phyloP scores from a whole-genome alignment of 2,113 vertebrate genomes.

The Hoplias malabaricus region DNA sequence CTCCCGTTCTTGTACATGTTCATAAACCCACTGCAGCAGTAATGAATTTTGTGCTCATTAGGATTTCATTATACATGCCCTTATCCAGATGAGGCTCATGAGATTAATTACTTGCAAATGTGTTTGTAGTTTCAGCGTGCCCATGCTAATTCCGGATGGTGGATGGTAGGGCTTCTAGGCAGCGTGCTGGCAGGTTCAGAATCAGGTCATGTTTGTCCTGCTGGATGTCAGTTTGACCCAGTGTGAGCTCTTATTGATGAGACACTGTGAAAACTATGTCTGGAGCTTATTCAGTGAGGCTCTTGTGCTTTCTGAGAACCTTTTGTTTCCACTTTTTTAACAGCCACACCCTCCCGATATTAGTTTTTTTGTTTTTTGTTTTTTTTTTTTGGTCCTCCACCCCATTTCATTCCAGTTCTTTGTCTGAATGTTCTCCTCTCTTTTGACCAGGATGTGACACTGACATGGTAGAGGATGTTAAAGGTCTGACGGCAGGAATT shows the following conservation, averaged over 20 bases:
- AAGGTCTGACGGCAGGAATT: conserved; percentile 88
- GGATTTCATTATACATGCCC: not conserved
- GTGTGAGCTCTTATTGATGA: not conserved
- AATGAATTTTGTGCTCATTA: not conserved
- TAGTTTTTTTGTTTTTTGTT: not conserved
- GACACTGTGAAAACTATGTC: not conserved
- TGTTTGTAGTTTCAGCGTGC: not conserved
- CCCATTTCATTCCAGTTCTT: not conserved
- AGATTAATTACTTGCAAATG: not conserved
- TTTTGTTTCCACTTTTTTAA: not conserved
- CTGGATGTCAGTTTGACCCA: not conserved
- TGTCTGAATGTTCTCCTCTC: not conserved
- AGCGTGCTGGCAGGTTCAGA: not conserved
- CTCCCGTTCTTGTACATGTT: not conserved
- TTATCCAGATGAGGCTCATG: not conserved
- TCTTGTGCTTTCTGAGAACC: not conserved
- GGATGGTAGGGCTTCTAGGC: not conserved
- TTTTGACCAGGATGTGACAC: conserved; percentile 85
- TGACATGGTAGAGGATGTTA: conserved; percentile 89
- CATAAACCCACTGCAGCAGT: not conserved
- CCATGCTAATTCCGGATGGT: not conserved
- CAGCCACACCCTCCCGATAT: not conserved
- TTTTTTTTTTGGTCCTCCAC: no score
- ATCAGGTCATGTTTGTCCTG: not conserved
- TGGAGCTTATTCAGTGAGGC: not conserved